Conservation (phyloP, 2,888 invertebrate species). For the Drosophila macrospina region DNA sequence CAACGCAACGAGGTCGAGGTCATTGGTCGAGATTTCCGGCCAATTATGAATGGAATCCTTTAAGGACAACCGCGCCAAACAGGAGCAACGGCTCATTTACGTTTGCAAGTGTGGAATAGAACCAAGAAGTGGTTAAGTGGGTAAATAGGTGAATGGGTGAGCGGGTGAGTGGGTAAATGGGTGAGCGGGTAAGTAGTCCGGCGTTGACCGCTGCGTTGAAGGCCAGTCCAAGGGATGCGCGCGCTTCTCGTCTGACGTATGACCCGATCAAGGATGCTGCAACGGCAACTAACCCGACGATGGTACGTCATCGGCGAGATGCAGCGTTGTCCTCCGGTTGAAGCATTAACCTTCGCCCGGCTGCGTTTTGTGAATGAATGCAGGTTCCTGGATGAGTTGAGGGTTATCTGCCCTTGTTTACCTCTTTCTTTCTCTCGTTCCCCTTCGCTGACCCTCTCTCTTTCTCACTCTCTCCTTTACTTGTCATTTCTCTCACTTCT, state of each 20-base stretch:
- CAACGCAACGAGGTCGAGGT: constrained; percentile 62
- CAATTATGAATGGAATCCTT: constrained; percentile 78
- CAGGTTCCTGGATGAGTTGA: constrained; percentile 4
- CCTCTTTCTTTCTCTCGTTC: background rate
- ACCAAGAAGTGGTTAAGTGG: constrained; percentile 1
- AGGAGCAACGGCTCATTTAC: constrained; percentile 29
- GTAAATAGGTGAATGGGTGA: background rate
- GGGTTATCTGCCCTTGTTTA: background rate
- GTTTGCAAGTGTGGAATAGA: constrained; percentile 4
- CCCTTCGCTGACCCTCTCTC: background rate
- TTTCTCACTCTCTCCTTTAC: background rate
- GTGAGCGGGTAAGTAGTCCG: constrained; percentile 11
- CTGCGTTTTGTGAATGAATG: constrained; percentile 18
- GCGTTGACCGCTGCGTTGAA: constrained; percentile 27
- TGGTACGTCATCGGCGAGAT: constrained; percentile 65
- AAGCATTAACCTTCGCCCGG: constrained; percentile 73
- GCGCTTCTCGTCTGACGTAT: constrained; percentile 53
- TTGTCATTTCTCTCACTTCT: background rate
- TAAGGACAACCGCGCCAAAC: constrained; percentile 29
- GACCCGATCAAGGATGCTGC: constrained; percentile 67
- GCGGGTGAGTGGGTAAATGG: background rate
- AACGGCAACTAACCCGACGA: constrained; percentile 17
- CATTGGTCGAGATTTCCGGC: constrained; percentile 53
- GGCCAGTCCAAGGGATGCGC: constrained; percentile 36
- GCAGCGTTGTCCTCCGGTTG: constrained; percentile 55